These are phyloP conservation scores for Dromas ardeola DNA, from an alignment of 2,113 vertebrate species.

Conservation along the genomic window DNA sequence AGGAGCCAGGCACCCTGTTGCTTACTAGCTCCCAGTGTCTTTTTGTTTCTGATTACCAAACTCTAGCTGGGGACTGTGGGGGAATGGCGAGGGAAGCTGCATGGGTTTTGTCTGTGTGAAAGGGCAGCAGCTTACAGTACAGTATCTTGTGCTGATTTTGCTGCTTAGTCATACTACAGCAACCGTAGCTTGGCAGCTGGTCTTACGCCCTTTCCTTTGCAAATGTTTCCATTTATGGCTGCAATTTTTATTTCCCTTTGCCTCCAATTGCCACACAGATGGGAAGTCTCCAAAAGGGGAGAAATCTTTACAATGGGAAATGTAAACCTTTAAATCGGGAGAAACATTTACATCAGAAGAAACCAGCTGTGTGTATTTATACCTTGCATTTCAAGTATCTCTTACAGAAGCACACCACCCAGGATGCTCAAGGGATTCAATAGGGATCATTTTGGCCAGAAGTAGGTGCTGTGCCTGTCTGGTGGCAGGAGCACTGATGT, in stretches of 20 bases:
- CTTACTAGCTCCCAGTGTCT: not conserved
- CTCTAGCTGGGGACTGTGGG: not conserved
- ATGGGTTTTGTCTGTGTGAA: not conserved
- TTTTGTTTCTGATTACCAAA: not conserved
- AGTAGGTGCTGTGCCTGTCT: not conserved
- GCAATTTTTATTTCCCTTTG: not conserved
- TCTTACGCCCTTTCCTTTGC: not conserved
- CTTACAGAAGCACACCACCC: not conserved
- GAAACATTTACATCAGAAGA: not conserved
- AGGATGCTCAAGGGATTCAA: not conserved
- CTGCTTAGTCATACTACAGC: conserved; percentile 38
- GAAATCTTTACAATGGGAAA: not conserved
- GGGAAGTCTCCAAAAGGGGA: not conserved
- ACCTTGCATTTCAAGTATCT: not conserved
- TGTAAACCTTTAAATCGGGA: not conserved
- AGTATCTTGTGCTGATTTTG: not conserved
- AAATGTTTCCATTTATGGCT: conserved; percentile 74
- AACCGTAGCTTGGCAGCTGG: conserved; percentile 16
- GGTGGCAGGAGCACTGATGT: not conserved
- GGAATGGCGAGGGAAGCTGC: not conserved
- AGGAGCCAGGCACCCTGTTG: not conserved
- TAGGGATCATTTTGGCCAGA: not conserved
- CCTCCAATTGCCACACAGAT: not conserved
- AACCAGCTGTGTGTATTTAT: not conserved
- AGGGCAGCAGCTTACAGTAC: not conserved